Base-by-base conservation (phyloP, 2,113 vertebrate species). In the Stercorarius parasiticus region DNA sequence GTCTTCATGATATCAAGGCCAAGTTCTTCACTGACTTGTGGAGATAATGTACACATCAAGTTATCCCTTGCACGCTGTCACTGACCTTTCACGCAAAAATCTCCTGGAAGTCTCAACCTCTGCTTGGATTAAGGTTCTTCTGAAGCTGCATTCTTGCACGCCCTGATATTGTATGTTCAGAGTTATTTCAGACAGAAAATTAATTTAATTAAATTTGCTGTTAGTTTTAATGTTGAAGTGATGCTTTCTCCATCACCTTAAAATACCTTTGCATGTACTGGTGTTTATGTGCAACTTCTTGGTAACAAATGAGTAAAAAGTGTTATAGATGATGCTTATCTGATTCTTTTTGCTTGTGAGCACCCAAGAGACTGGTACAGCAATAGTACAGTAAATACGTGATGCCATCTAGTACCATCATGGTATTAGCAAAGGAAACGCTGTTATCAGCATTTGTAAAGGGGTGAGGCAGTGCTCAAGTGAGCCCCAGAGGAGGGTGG, bases 51-150 rank as follows among this genome's bases (percentile, higher is more conserved):
- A 71, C 22, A 40, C 10, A 3, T 12, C 7, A 83, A 74, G 25
- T 49, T 40, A n/a, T 62, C 23, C 45, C 9, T 55, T 29, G 20
- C 7, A 16, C 3, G 2, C 72, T 70, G 42, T 34, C 59, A 67
- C 32, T 77, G 70, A 66, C 38, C 84, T 70, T 70, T 93, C 58
- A 32, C 1, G 6, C 56, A 73, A 43, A 82, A 93, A 74, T 77
- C 52, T 82, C 22, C 8, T 56, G 50, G 18, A 45, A 80, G 10
- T 50, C 74, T 90, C 30, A 47, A 82, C 32, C 25, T 86, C 77
- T 87, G 43, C 56, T 73, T 53, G 55, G 70, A 96, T 93, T 84
- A 94, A 86, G 11, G 50, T 52, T 69, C 85, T 92, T 94, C 85
- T 3, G 16, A 84, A 96, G 52, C 65, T 91, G 34, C 30, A 14